Evolutionary conservation across 2,888 invertebrate genomes (phyloP), one percentile per base, ranked within the genome.

Genomic region (Empis livida): DNA sequence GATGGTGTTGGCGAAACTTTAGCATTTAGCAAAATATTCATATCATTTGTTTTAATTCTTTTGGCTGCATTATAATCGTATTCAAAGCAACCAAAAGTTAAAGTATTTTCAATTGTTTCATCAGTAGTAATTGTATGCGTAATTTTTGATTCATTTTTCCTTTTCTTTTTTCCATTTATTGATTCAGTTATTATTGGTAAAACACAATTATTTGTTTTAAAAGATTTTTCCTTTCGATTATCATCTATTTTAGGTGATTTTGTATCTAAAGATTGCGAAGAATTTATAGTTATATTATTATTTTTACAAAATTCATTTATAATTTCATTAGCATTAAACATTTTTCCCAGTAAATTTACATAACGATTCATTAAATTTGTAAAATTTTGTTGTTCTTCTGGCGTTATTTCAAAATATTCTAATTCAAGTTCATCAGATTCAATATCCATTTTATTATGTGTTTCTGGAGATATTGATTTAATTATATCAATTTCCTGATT

Each of bases 1-100:
- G 67, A 68, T 10, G 61, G 59, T 27, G 66, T 61, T 2, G 68
- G 67, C 13, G 68, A 68, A 10, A 61, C 55, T 47, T 65, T 62
- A 1, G 23, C 5, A 8, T 5, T 27, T 35, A n/a, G 5, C 13
- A 35, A 35, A 8, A n/a, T 35, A n/a, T 35, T 35, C 35, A n/a
- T n/a, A 35, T 13, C 35, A 35, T 35, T n/a, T n/a, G n/a, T 35
- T 35, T 35, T 35, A 13, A 35, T 35, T 35, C 35, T 4, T 17
- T 47, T 49, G 1, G 44, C 43, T 2, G 45, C 31, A 13, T 37
- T 49, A 35, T 35, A n/a, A 11, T 49, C 43, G 44, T 56, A 54
- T 40, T 54, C 52, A 39, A 53, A 50, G 15, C 55, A 57, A 42
- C 57, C 56, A 39, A 58, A 53, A 10, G 51, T 52, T 8, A 57